Conservation (phyloP, 2,888 invertebrate genomes). For the Stegophylla sp. region DNA sequence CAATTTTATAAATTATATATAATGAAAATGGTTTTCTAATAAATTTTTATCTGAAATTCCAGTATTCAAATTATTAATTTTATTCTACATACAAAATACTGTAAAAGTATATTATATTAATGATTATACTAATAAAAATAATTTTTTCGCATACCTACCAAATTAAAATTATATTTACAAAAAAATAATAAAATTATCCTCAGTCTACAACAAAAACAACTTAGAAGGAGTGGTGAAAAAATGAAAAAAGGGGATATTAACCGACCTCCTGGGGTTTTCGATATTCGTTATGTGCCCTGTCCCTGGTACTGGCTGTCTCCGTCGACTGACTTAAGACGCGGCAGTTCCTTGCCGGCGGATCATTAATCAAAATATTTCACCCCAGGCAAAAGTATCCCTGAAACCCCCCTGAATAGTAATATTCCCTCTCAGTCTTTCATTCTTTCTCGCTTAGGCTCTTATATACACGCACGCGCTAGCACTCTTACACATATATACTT, state of each 20-base stretch:
- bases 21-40: too few relatives aligned
- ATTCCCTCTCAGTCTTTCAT: conserved; percentile 55
- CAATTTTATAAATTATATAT: too few relatives aligned
- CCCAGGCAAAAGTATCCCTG: conserved; percentile 56
- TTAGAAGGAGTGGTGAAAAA: conserved; percentile 16
- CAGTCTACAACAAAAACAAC: conserved; percentile 19
- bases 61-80: too few relatives aligned
- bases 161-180: conserved; percentile 35
- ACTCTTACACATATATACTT: neutral
- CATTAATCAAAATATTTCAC: conserved; percentile 59
- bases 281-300: conserved; percentile 57
- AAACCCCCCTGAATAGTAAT: conserved; percentile 58
- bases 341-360: conserved; percentile 55
- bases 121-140: neutral
- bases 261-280: conserved; percentile 59
- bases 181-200: conserved; percentile 28
- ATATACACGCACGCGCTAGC: neutral
- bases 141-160: neutral
- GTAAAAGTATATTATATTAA: neutral
- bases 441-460: conserved; percentile 54
- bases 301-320: conserved; percentile 59
- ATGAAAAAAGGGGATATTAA: conserved; percentile 56
- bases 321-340: conserved; percentile 59
- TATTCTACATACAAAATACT: too few relatives aligned
- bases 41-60: too few relatives aligned